Evolutionary conservation across 1,140 invertebrate species (phyloP).

Genomic region (Leucophenga varia): DNA sequence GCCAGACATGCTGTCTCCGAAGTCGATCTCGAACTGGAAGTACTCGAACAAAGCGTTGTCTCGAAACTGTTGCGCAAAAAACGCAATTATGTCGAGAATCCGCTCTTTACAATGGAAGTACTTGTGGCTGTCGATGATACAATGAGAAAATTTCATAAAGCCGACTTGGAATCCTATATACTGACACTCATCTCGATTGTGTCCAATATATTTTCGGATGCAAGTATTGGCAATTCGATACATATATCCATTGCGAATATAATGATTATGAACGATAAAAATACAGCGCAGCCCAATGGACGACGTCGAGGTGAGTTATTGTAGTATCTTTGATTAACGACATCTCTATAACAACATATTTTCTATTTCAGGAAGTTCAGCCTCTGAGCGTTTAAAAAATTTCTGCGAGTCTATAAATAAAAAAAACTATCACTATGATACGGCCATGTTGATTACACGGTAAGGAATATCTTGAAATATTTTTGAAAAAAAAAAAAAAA

Average conservation of each 20-base stretch:
- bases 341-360: background rate
- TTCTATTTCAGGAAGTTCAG: conserved; percentile 56
- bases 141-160: conserved; percentile 74
- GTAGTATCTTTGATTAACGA: background rate
- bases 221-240: conserved; percentile 78
- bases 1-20: conserved; percentile 48
- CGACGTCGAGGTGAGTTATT: conserved; percentile 8
- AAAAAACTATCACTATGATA: conserved; percentile 66
- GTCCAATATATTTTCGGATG: conserved; percentile 75
- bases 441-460: conserved; percentile 75
- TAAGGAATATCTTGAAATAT: conserved; percentile 56
- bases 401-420: conserved; percentile 74
- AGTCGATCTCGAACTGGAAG: conserved; percentile 8
- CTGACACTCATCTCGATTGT: conserved; percentile 81
- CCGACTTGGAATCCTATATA: conserved; percentile 64
- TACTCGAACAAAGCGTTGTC: conserved; percentile 22
- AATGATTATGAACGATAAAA: conserved; percentile 61
- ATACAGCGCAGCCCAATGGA: conserved; percentile 19
- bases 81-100: conserved; percentile 54
- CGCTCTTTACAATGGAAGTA: conserved; percentile 75
- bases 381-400: conserved; percentile 66
- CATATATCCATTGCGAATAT: conserved; percentile 75
- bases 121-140: conserved; percentile 77
- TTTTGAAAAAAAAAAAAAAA: no score
- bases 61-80: conserved; percentile 36